Base-by-base conservation (phyloP, 2,888 invertebrate genomes). In the Leistus spinibarbis region DNA sequence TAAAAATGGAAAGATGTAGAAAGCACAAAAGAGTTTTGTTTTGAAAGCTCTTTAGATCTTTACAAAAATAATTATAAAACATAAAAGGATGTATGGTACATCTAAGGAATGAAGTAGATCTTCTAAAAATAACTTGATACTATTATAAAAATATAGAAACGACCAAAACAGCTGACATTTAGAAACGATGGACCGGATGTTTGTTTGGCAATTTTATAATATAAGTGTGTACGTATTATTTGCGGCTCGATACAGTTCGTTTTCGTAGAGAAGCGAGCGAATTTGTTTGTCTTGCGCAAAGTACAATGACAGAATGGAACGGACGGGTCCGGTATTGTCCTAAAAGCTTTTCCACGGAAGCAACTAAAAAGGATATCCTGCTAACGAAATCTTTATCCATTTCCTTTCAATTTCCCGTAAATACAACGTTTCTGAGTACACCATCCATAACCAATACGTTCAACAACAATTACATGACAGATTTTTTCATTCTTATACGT, bases 371-470 rank as follows among this genome's bases (percentile, higher is more conserved):
- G 71, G 63, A 71, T 65, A 71, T 71, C 63, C 71, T 56, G 64
- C 71, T 71, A 64, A 71, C 65, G 23, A 65, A 71, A 71, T 71
- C 71, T 65, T 19, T 19, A 54, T 65, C 65, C 54, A 65, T 65
- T 71, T 71, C 71, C 71, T 65, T 65, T 71, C 71, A 71, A 64
- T 71, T 63, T 65, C 63, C 69, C 70, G 70, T 70, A 63, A 65
- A 71, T 54, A 71, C 16, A 57, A 57, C 16, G 16, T 57, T 57
- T 57, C 20, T n/a, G 9, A 57, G 16, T 57, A n/a, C 20, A 56
- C 17, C 3, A 56, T 56, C 17, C 56, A n/a, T 16, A 56, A 56
- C 17, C 17, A 17, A 5, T 57, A 4, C 20, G 57, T 7, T 40
- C 0, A n/a, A n/a, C n/a, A n/a, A n/a, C 40, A 40, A 40, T 40